phyloP scores from a whole-genome alignment of 2,113 vertebrate genomes.

The Camelus bactrianus region DNA sequence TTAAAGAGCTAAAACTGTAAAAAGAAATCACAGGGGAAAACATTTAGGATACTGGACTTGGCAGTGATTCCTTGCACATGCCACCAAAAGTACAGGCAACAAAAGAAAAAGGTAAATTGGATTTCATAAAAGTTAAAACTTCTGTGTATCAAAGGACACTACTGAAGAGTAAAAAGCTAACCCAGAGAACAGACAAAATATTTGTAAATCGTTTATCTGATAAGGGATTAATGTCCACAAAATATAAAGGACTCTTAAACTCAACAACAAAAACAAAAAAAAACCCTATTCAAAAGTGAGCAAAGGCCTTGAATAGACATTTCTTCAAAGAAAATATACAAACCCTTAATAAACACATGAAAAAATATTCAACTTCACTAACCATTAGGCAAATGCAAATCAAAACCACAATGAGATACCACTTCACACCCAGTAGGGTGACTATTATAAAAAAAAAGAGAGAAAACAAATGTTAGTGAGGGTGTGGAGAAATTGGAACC shows the following conservation, averaged over 20 bases:
- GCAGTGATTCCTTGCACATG: not conserved
- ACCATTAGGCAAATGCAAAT: not conserved
- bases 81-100: not conserved
- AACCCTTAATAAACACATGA: not conserved
- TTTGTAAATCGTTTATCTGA: not conserved
- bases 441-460: not conserved
- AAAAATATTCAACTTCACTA: not conserved
- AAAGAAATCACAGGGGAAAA: not conserved
- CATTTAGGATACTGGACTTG: not conserved
- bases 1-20: not conserved
- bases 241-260: not conserved
- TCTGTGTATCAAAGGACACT: not conserved
- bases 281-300: not conserved
- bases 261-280: not conserved
- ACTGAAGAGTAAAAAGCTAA: not conserved
- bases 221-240: not conserved
- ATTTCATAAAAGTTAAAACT: not conserved
- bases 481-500: not conserved
- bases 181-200: not conserved
- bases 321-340: not conserved
- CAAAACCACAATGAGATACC: not conserved
- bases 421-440: not conserved
- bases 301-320: not conserved
- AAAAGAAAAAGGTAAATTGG: not conserved
- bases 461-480: not conserved